Evolutionary conservation across 2,888 invertebrate genomes (phyloP).

Genomic region (Anthrax anthrax): DNA sequence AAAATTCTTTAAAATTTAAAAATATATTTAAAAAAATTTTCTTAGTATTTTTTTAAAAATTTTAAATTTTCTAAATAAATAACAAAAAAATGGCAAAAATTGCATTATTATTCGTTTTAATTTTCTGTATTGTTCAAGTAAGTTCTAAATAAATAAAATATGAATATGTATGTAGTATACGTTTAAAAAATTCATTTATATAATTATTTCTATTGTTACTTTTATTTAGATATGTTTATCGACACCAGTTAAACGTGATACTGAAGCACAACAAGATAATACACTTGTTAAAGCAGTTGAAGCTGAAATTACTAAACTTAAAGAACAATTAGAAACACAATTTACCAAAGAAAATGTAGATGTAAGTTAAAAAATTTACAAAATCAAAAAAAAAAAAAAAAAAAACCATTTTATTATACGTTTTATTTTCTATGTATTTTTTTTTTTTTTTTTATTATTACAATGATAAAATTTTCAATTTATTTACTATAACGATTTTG

Average conservation of each 20-base stretch:
- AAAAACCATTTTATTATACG: too few relatives aligned
- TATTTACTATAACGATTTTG: too few relatives aligned
- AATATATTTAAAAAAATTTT: too few relatives aligned
- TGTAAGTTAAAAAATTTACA: not conserved
- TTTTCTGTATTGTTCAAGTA: not conserved
- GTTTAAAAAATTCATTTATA: not conserved
- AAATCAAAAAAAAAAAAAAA: too few relatives aligned
- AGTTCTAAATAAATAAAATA: not conserved
- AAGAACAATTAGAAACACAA: not conserved
- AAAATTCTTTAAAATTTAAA: too few relatives aligned
- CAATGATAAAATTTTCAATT: not conserved
- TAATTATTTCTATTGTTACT: not conserved
- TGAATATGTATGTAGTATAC: too few relatives aligned
- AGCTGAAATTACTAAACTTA: not conserved
- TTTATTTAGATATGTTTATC: not conserved
- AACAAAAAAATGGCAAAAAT: not conserved
- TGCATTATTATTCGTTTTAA: not conserved
- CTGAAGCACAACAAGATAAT: not conserved
- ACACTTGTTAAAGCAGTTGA: not conserved
- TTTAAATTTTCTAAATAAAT: too few relatives aligned
- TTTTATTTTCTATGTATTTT: too few relatives aligned
- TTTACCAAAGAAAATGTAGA: not conserved
- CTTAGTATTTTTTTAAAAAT: too few relatives aligned
- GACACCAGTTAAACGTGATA: not conserved
- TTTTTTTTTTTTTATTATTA: too few relatives aligned